Percentiles rank a stretch among this genome's conserved stretches.
Conservation (phyloP, 2,113 vertebrate genomes). For the Pipa parva region DNA sequence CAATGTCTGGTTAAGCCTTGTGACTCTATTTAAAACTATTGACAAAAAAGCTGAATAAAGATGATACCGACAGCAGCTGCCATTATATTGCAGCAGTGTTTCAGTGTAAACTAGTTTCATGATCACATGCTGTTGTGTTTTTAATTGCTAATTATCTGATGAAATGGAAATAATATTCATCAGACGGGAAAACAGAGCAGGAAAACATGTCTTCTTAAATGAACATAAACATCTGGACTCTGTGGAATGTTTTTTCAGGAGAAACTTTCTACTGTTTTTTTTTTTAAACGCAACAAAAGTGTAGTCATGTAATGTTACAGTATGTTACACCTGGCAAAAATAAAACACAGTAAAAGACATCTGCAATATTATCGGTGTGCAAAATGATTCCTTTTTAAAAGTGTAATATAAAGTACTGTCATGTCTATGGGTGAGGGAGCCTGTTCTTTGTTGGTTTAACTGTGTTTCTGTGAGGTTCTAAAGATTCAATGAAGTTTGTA, state of each 20-base stretch:
- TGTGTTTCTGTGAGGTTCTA: too few species aligned
- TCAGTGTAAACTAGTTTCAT: constrained; percentile 21
- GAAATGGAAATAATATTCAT: constrained; percentile 38
- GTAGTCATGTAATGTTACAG: neutral
- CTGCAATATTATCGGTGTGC: neutral
- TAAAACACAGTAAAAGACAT: constrained; percentile 4
- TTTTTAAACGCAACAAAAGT: neutral
- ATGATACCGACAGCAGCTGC: constrained; percentile 27
- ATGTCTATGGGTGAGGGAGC: too few species aligned
- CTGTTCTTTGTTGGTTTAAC: too few species aligned
- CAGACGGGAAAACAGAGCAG: constrained; percentile 27
- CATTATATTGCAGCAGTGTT: constrained; percentile 30
- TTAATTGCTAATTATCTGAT: constrained; percentile 36
- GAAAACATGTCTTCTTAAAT: constrained; percentile 10
- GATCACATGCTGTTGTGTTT: constrained; percentile 31
- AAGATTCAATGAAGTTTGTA: too few species aligned
- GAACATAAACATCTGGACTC: constrained; percentile 23
- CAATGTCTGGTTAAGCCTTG: neutral
- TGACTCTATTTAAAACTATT: constrained; percentile 13
- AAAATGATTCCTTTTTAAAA: too few species aligned
- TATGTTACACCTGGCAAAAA: constrained; percentile 12
- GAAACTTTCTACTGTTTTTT: constrained; percentile 7
- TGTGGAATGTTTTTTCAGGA: neutral
- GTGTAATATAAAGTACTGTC: too few species aligned
- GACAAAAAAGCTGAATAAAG: constrained; percentile 26